Conservation (phyloP, 2,888 invertebrate genomes). For the Atrina japonica region DNA sequence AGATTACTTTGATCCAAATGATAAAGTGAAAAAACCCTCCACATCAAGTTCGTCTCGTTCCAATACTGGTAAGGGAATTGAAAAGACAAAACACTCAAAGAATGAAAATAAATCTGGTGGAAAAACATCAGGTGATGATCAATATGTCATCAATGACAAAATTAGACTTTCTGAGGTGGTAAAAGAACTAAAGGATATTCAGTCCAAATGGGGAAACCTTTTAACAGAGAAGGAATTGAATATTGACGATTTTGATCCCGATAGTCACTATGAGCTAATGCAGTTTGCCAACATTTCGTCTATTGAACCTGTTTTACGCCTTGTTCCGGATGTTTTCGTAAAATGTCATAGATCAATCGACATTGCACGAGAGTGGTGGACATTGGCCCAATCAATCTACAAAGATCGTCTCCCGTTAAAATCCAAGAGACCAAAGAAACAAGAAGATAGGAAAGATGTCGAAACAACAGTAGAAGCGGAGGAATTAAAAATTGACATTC, state of each 20-base stretch:
- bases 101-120: too few species aligned
- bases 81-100: conserved; percentile 4
- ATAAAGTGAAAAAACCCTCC: conserved; percentile 8
- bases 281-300: conserved; percentile 60
- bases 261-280: conserved; percentile 71
- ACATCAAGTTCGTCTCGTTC: neutral
- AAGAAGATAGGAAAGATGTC: neutral
- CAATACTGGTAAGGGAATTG: neutral
- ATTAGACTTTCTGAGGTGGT: conserved; percentile 49
- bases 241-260: conserved; percentile 68
- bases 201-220: conserved; percentile 68
- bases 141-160: conserved; percentile 7
- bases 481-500: neutral
- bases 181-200: conserved; percentile 60
- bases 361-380: conserved; percentile 73
- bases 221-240: conserved; percentile 64
- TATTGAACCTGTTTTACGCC: conserved; percentile 69
- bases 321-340: conserved; percentile 75
- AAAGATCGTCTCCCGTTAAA: conserved; percentile 47
- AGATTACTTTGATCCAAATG: conserved; percentile 67
- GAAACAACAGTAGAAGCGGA: neutral
- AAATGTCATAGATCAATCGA: conserved; percentile 75
- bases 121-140: neutral
- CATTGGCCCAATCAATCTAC: conserved; percentile 60
- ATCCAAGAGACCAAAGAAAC: conserved; percentile 23